Evolutionary conservation across 2,113 vertebrate species (phyloP).

Genomic region (Pyrgilauda ruficollis): DNA sequence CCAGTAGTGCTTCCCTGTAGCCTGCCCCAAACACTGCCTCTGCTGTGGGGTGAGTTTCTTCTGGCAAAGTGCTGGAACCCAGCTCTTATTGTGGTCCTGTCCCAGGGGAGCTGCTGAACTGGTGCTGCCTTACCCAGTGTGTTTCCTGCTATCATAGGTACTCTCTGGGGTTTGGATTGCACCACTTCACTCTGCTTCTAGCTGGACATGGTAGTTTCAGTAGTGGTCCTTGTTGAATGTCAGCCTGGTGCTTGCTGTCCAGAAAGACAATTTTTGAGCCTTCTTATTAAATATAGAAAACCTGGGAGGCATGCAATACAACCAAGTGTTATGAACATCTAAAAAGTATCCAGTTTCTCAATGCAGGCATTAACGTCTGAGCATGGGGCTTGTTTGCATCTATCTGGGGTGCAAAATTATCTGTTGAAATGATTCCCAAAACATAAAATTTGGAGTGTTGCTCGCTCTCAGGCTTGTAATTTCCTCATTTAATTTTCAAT

Average conservation of each 20-base stretch:
- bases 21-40: neutral
- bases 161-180: neutral
- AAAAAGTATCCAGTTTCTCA: neutral
- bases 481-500: conserved; percentile 59
- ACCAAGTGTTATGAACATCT: neutral
- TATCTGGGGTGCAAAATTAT: neutral
- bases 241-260: neutral
- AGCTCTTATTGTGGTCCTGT: neutral
- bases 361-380: neutral
- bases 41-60: neutral
- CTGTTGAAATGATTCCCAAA: neutral
- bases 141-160: fast-evolving
- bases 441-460: neutral
- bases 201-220: fast-evolving
- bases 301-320: neutral
- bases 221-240: neutral
- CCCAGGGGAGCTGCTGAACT: fast-evolving
- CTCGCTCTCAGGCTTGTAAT: conserved; percentile 37
- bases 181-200: neutral
- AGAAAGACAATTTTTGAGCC: neutral
- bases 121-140: fast-evolving
- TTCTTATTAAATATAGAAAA: neutral
- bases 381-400: neutral
- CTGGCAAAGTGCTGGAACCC: fast-evolving
- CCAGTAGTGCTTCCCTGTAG: neutral